These are phyloP conservation scores for Cherax quadricarinatus DNA, from an alignment of 1,140 invertebrate genomes.

Conservation along the genomic window DNA sequence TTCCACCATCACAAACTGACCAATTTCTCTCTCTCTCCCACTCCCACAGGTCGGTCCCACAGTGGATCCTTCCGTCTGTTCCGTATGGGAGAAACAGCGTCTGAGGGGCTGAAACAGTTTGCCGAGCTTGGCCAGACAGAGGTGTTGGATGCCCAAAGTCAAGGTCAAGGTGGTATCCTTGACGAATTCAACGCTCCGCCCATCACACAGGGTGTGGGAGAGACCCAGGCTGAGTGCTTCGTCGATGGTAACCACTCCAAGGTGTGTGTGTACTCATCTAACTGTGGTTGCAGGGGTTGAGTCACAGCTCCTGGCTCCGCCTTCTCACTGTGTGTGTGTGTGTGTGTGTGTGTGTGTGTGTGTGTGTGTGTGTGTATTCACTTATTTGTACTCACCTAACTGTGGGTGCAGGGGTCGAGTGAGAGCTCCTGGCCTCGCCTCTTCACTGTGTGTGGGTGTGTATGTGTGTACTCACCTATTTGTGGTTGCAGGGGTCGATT, in stretches of 20 bases:
- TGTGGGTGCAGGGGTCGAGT: no score
- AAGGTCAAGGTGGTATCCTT: slow-evolving; percentile 81
- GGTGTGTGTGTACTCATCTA: slow-evolving; percentile 76
- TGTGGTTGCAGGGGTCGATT: no score
- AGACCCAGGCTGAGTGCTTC: slow-evolving; percentile 89
- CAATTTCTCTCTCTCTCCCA: neutral
- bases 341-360: no score
- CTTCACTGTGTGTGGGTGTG: no score
- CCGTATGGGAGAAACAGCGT: slow-evolving; percentile 85
- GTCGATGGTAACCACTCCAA: slow-evolving; percentile 93
- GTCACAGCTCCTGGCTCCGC: no score
- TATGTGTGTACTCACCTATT: no score
- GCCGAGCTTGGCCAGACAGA: slow-evolving; percentile 88
- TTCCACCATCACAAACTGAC: neutral
- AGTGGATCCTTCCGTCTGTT: slow-evolving; percentile 78
- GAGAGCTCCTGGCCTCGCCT: no score
- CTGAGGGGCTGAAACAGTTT: slow-evolving; percentile 86
- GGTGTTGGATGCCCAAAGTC: slow-evolving; percentile 81
- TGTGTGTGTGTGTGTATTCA: no score
- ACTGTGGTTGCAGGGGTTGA: no score
- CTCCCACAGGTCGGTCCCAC: slow-evolving; percentile 76
- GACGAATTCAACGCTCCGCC: slow-evolving; percentile 90
- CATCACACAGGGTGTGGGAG: slow-evolving; percentile 85
- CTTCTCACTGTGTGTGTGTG: no score
- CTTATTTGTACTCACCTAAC: no score